Evolutionary conservation across 2,113 vertebrate species (phyloP), one percentile per base, ranked within the genome.

Genomic region (Condylura cristata): DNA sequence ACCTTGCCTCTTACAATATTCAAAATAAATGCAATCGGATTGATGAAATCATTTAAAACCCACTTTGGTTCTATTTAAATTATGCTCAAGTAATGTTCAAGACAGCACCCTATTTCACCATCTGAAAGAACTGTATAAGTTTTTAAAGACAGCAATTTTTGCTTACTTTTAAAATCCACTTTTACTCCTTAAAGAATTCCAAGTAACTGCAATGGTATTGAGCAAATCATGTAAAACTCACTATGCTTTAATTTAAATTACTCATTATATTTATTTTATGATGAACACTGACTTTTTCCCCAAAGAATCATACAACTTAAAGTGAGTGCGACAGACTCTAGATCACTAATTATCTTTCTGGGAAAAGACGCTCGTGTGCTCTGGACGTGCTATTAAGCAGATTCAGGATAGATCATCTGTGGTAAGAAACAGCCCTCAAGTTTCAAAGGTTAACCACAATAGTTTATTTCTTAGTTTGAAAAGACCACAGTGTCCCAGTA

Each of bases 111-210:
- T 65, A 63, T 44, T 58, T 93, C 80, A n/a, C 5, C 39, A 70
- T 28, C 13, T 91, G 39, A 81, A 81, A 74, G 65, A 79, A 91
- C 10, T 65, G 6, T 30, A 81, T 41, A 79, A n/a, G 5, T 61
- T 72, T 41, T 24, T 72, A 63, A 87, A 72, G 51, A 56, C 11
- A 65, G 78, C 4, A 53, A 14, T 41, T 83, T 85, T 65, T 30
- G 1, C 68, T 2, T 37, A 60, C 18, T 79, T 65, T 86, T 60
- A 16, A 71, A 79, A 68, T 71, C 86, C 14, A 51, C 8, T 75
- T 90, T 86, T 80, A n/a, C 28, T 17, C 79, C 39, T 65, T 82
- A 86, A 95, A 60, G 82, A 48, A 76, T 8, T 75, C 34, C 70
- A 63, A 86, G 61, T 76, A 85, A 72, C n/a, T 56, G 16, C 53